Percentiles rank a stretch among this genome's conserved stretches.
phyloP scores from a whole-genome alignment of 92 coral and sea anemone genomes.

The Galaxea fascicularis region DNA sequence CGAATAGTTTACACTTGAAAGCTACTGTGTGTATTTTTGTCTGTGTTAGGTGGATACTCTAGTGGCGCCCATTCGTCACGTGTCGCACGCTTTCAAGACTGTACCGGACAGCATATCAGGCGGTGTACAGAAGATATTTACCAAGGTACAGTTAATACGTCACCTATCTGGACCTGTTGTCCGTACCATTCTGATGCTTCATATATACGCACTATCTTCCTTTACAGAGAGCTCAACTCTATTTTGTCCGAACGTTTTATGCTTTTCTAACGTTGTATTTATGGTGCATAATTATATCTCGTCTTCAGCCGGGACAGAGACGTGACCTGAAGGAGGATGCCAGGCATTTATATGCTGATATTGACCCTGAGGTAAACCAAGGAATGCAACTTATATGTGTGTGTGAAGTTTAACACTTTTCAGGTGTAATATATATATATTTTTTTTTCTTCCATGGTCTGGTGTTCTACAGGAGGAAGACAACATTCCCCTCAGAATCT shows the following conservation, averaged over 20 bases:
- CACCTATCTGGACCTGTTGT: background rate
- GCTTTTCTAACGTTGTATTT: background rate
- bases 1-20: too few relatives aligned
- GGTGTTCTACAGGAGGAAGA: slow-evolving; percentile 77
- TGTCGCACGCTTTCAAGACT: slow-evolving; percentile 93
- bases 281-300: slow-evolving; percentile 11
- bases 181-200: too few relatives aligned
- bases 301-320: slow-evolving; percentile 72
- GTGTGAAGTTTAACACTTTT: background rate
- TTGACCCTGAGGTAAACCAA: slow-evolving; percentile 83
- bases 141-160: slow-evolving; percentile 67
- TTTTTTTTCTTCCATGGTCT: background rate
- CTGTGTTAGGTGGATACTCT: slow-evolving; percentile 41
- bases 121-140: slow-evolving; percentile 89
- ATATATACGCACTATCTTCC: too few relatives aligned
- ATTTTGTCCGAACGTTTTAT: background rate
- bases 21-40: background rate
- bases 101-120: slow-evolving; percentile 96
- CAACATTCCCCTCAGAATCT: slow-evolving; percentile 92
- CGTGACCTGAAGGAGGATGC: slow-evolving; percentile 86
- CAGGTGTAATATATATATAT: background rate
- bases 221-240: too few relatives aligned
- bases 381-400: background rate
- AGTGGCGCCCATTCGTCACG: slow-evolving; percentile 83
- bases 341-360: slow-evolving; percentile 79